A percentile compares a stretch with the other conserved stretches of the same genome.
Conservation (phyloP, 2,888 invertebrate genomes). For the Entomobrya proxima region DNA sequence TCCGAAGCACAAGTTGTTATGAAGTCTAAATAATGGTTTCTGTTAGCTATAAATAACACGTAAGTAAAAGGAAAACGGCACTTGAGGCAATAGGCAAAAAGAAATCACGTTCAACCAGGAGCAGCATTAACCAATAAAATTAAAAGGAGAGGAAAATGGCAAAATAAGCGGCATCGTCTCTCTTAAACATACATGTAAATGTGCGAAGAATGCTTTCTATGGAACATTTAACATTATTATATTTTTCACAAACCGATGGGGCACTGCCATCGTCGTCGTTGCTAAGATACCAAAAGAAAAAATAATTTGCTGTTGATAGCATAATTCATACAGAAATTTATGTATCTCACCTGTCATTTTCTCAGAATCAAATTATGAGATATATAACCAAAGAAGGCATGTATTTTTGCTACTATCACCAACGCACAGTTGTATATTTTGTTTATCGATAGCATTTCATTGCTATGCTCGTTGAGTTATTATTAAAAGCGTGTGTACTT, state of each 20-base stretch:
- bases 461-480: slow-evolving; percentile 20
- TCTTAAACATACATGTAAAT: slow-evolving; percentile 21
- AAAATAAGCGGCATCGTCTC: slow-evolving; percentile 26
- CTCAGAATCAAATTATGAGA: slow-evolving; percentile 31
- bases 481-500: slow-evolving; percentile 5
- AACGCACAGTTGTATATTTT: slow-evolving; percentile 22
- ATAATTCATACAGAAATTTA: slow-evolving; percentile 51
- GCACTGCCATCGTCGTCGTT: not conserved
- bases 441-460: not conserved
- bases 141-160: not conserved
- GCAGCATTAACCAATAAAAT: not conserved
- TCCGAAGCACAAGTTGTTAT: not conserved
- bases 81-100: slow-evolving; percentile 52
- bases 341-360: slow-evolving; percentile 49
- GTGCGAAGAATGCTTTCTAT: not conserved
- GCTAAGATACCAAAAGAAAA: slow-evolving; percentile 22
- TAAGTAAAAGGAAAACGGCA: slow-evolving; percentile 42
- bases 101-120: slow-evolving; percentile 17
- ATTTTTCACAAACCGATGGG: slow-evolving; percentile 5
- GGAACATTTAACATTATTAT: slow-evolving; percentile 32
- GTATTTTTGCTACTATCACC: not conserved
- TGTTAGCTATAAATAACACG: slow-evolving; percentile 47
- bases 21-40: slow-evolving; percentile 46
- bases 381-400: not conserved
- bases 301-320: slow-evolving; percentile 59